phyloP scores from a whole-genome alignment of 2,888 invertebrate species.

The Netelia inedita region DNA sequence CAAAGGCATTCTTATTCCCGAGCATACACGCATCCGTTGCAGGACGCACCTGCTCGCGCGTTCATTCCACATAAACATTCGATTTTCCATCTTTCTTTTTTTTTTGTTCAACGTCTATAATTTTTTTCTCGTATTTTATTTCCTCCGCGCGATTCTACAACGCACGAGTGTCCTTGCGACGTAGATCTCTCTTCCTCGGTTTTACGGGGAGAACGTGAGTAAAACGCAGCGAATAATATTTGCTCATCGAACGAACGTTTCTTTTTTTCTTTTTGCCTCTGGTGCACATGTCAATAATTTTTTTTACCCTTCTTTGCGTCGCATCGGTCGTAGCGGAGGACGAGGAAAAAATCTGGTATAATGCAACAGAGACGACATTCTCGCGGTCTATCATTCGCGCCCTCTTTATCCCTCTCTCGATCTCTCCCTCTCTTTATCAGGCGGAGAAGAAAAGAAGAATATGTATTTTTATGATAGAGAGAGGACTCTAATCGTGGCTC shows the following conservation, averaged over 20 bases:
- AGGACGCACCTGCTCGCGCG: conserved; percentile 61
- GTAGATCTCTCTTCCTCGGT: conserved; percentile 47
- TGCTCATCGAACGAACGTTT: conserved; percentile 19
- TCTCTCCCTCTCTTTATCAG: no score
- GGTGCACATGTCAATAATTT: background rate
- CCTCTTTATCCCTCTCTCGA: no score
- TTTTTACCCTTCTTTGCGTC: background rate
- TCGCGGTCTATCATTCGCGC: background rate
- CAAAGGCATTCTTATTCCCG: conserved; percentile 34
- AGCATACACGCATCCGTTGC: conserved; percentile 45
- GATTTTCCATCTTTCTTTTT: background rate
- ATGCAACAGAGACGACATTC: conserved; percentile 14
- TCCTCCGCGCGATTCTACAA: conserved; percentile 8
- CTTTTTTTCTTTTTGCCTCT: conserved; percentile 38
- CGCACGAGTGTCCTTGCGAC: conserved; percentile 54
- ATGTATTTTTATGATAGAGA: no score
- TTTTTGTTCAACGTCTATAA: background rate
- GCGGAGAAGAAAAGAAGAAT: no score
- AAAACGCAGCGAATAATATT: conserved; percentile 47
- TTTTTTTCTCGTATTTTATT: background rate
- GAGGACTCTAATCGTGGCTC: no score
- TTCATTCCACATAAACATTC: background rate
- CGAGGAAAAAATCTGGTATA: background rate
- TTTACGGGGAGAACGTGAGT: conserved; percentile 3
- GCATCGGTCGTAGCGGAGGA: conserved; percentile 1